Evolutionary conservation across 2,888 invertebrate species (phyloP), one percentile per base, ranked within the genome.

Genomic region (Drosophila monieri): DNA sequence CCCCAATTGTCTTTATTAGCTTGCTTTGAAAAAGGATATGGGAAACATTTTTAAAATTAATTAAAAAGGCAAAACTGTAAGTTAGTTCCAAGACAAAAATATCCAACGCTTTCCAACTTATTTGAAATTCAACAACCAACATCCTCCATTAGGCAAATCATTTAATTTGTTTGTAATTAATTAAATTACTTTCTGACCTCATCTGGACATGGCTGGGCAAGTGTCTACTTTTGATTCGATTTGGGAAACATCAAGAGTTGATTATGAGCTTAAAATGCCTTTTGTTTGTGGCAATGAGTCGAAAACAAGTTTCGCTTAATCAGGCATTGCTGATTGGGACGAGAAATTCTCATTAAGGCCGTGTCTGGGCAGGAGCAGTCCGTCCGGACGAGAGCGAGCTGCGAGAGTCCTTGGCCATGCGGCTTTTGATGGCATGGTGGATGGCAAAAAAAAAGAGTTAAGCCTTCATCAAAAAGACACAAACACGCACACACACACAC

Each of bases 321-420:
- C 54, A 55, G 54, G 54, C 27, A 57, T 37, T 25, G 9, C 46
- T 57, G 62, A 64, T 64, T 64, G 64, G 58, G 51, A 46, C 51
- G 43, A 25, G 61, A 18, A 62, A 30, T 64, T 64, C 61, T 60
- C 59, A 58, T 62, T 62, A 60, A 60, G 61, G 15, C 48, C 61
- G 32, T 60, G 59, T 60, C 60, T 56, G 27, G 27, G 2, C 39
- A 39, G 32, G 14, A 14, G 21, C 27, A 30, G 14, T 23, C 25
- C 39, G 14, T 23, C 25, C 39, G 32, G 32, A 32, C 12, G 12
- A 32, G 32, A 39, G 12, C 12, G 12, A 32, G 32, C 27, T 6
- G 14, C 14, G 21, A 15, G 21, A 15, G 43, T 43, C 43, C 43
- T 43, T 18, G 43, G 43, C 21, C 21, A 23, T 43, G 43, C 15